Evolutionary conservation across 1,140 invertebrate genomes (phyloP).

Genomic region (Heliothis subflexa): DNA sequence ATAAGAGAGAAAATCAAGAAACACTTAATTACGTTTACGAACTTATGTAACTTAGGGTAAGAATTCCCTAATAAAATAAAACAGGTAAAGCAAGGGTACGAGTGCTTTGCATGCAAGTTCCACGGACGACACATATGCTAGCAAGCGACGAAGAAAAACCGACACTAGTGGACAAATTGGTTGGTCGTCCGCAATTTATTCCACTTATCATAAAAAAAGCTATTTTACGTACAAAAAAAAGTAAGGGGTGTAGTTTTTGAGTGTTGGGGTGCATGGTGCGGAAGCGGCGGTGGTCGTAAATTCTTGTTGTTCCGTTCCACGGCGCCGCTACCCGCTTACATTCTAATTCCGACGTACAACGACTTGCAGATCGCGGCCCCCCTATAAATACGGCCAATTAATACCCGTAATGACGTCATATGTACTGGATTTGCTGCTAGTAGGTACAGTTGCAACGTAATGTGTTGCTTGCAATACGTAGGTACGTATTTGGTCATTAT

Average conservation of each 20-base stretch:
- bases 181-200: constrained; percentile 41
- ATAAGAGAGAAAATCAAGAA: constrained; percentile 23
- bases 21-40: constrained; percentile 37
- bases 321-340: constrained; percentile 51
- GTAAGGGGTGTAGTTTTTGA: constrained; percentile 52
- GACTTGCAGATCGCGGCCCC: constrained; percentile 38
- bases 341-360: constrained; percentile 50
- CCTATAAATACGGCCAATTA: constrained; percentile 49
- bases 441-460: background rate
- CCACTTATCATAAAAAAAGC: constrained; percentile 46
- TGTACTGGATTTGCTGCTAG: constrained; percentile 8
- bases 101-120: constrained; percentile 26
- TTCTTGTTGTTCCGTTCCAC: constrained; percentile 49
- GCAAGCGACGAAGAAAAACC: constrained; percentile 24
- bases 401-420: constrained; percentile 26
- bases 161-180: constrained; percentile 40
- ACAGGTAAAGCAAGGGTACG: constrained; percentile 6
- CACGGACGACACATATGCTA: constrained; percentile 8
- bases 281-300: constrained; percentile 51
- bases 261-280: constrained; percentile 51
- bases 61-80: constrained; percentile 7
- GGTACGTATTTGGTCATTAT: background rate
- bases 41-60: constrained; percentile 10
- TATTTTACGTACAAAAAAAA: constrained; percentile 43
- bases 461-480: background rate